A percentile compares a stretch with the other conserved stretches of the same genome.
Conservation (phyloP, 1,140 invertebrate genomes). For the Apis dorsata region DNA sequence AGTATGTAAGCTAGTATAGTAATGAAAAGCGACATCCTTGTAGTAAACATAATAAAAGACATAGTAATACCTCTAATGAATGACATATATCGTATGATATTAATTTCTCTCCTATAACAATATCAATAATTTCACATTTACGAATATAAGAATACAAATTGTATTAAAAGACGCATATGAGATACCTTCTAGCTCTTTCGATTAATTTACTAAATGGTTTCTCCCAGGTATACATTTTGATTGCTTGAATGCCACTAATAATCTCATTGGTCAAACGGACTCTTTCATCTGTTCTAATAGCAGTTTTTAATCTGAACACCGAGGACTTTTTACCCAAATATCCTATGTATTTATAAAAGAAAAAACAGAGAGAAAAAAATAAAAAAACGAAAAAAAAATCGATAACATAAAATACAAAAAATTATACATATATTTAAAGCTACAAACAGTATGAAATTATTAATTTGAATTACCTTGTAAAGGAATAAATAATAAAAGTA, state of each 20-base stretch:
- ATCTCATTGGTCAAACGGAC: slow-evolving; percentile 92
- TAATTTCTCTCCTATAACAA: slow-evolving; percentile 83
- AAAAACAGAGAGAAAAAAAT: background rate
- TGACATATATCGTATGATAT: slow-evolving; percentile 84
- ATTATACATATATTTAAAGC: background rate
- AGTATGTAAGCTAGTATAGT: slow-evolving; percentile 89
- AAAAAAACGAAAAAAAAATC: background rate
- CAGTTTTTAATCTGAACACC: slow-evolving; percentile 80
- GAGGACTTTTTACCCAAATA: slow-evolving; percentile 87
- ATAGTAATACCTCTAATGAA: slow-evolving; percentile 85
- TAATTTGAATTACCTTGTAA: slow-evolving; percentile 84
- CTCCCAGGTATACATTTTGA: slow-evolving; percentile 97
- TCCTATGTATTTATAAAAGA: slow-evolving; percentile 75
- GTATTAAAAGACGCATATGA: background rate
- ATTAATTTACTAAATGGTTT: slow-evolving; percentile 88
- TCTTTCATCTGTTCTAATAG: slow-evolving; percentile 89
- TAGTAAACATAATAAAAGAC: slow-evolving; percentile 86
- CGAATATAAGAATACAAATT: background rate
- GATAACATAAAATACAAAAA: slow-evolving; percentile 12
- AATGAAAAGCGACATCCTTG: slow-evolving; percentile 89
- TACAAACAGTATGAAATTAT: too few relatives aligned
- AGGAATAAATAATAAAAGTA: slow-evolving; percentile 91
- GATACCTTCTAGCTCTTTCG: slow-evolving; percentile 78
- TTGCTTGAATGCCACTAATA: slow-evolving; percentile 88
- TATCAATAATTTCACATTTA: background rate